Conservation (phyloP, 2,797 vertebrate species). For the Coilia nasus region DNA sequence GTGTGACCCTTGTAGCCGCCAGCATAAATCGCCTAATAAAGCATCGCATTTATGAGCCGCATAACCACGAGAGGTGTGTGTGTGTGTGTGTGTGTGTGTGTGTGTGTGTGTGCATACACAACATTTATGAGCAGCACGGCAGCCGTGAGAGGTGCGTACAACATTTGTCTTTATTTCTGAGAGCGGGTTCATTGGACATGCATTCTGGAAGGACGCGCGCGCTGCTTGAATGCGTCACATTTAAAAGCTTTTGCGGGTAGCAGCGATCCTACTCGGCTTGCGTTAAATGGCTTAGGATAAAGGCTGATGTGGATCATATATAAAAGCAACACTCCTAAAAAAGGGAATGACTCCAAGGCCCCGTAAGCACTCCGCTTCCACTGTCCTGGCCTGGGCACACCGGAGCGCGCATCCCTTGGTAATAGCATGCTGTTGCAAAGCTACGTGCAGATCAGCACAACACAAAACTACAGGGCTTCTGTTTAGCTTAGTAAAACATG, state of each 20-base stretch:
- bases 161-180: constrained; percentile 21
- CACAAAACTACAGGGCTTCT: not conserved
- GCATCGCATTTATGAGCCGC: too few species aligned
- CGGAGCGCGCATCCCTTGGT: not conserved
- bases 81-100: too few species aligned
- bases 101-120: too few species aligned
- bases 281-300: not conserved
- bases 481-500: not conserved
- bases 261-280: not conserved
- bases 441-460: not conserved
- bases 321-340: not conserved
- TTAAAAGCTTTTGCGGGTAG: not conserved
- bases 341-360: constrained; percentile 3
- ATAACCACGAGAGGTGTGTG: not conserved
- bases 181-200: not conserved
- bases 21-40: too few species aligned
- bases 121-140: not conserved
- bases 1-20: too few species aligned
- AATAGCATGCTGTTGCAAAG: not conserved
- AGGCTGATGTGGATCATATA: not conserved
- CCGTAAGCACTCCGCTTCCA: not conserved
- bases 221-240: not conserved
- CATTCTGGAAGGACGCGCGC: not conserved
- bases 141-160: not conserved
- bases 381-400: not conserved